Percentiles rank a stretch among this genome's conserved stretches.
Evolutionary conservation across 2,888 invertebrate species (phyloP).

Genomic region (Eledone cirrhosa): DNA sequence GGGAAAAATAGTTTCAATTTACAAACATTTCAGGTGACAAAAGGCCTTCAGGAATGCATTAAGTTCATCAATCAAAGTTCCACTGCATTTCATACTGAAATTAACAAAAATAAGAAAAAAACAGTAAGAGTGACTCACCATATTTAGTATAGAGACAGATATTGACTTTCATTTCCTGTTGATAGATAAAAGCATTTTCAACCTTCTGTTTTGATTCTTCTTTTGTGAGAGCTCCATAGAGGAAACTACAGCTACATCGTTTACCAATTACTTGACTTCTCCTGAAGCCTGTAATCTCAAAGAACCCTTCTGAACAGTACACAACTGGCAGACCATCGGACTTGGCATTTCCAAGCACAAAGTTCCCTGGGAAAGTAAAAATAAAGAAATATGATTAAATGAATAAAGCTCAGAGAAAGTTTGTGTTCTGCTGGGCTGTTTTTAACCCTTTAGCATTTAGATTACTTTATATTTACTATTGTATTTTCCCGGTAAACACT

Average conservation of each 20-base stretch:
- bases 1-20: no score
- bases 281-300: conserved; percentile 98
- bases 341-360: conserved; percentile 99
- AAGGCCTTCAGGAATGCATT: no score
- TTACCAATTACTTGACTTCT: conserved; percentile 91
- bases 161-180: conserved; percentile 91
- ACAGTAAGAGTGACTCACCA: conserved; percentile 73
- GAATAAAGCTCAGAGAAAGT: not conserved
- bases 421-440: no score
- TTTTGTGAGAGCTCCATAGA: conserved; percentile 93
- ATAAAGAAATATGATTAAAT: conserved; percentile 19
- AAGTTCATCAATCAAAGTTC: no score
- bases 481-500: no score
- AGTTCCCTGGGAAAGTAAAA: conserved; percentile 83
- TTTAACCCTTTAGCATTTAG: no score
- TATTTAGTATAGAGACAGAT: conserved; percentile 94
- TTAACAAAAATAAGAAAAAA: not conserved
- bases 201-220: conserved; percentile 89
- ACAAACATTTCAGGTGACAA: no score
- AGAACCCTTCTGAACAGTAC: conserved; percentile 99
- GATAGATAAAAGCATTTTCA: conserved; percentile 86
- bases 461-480: no score
- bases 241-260: conserved; percentile 79
- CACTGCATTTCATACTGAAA: not conserved
- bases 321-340: conserved; percentile 98